A percentile compares a stretch with the other conserved stretches of the same genome.
Evolutionary conservation across 2,797 vertebrate genomes (phyloP).

Genomic region (Cygnus olor): DNA sequence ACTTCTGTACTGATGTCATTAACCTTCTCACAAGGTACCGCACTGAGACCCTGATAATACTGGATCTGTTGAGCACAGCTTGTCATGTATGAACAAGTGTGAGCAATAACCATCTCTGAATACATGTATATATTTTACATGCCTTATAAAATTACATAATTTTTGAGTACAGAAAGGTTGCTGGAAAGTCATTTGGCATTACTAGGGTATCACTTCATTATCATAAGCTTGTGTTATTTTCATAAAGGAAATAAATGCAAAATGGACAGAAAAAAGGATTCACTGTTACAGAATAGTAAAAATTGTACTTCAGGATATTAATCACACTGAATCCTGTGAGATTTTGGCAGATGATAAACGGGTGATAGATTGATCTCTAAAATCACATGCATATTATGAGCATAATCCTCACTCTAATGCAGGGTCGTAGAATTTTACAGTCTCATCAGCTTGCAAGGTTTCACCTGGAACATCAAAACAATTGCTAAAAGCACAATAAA

Average conservation of each 20-base stretch:
- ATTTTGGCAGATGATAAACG: constrained; percentile 69
- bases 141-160: constrained; percentile 46
- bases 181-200: constrained; percentile 35
- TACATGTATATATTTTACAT: background rate
- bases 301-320: constrained; percentile 40
- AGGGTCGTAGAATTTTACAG: constrained; percentile 74
- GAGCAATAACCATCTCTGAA: background rate
- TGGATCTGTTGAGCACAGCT: background rate
- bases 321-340: constrained; percentile 20
- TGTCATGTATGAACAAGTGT: background rate
- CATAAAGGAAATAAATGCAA: constrained; percentile 23
- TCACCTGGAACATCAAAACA: constrained; percentile 76
- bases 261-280: background rate
- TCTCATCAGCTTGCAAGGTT: constrained; percentile 72
- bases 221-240: constrained; percentile 15
- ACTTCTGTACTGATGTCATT: background rate
- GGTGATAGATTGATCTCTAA: constrained; percentile 70
- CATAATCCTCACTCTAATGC: constrained; percentile 57
- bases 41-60: background rate
- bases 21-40: background rate
- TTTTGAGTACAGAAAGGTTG: constrained; percentile 42
- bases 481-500: constrained; percentile 74
- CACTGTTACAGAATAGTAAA: constrained; percentile 31
- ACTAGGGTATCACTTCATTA: constrained; percentile 25
- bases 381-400: constrained; percentile 54